These are phyloP conservation scores for Aleiodes testaceus DNA, from an alignment of 2,888 invertebrate genomes.

Conservation along the genomic window DNA sequence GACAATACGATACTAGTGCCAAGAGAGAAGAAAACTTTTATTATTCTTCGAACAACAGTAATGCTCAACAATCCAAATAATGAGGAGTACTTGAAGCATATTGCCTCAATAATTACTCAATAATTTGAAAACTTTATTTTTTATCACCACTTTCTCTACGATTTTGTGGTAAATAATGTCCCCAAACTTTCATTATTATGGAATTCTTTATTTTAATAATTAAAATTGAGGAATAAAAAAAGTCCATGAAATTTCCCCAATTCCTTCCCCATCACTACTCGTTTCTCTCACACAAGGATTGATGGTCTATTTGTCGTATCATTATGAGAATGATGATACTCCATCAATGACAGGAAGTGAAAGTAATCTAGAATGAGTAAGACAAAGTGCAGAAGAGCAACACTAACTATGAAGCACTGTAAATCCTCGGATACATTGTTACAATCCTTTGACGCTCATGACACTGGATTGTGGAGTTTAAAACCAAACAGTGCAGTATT, in stretches of 20 bases:
- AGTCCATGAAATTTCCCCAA: too few relatives aligned
- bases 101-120: too few relatives aligned
- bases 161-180: background rate
- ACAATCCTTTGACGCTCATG: conserved; percentile 42
- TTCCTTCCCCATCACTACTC: too few relatives aligned
- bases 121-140: too few relatives aligned
- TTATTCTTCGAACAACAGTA: too few relatives aligned
- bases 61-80: too few relatives aligned
- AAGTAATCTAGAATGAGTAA: background rate
- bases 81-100: too few relatives aligned
- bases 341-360: background rate
- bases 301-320: background rate
- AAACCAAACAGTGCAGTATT: conserved; percentile 44
- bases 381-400: background rate
- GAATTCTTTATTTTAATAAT: too few relatives aligned
- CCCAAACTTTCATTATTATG: too few relatives aligned
- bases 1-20: conserved; percentile 6
- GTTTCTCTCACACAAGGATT: background rate
- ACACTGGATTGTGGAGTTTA: conserved; percentile 22
- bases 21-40: background rate
- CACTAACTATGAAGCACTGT: background rate
- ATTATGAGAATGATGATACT: conserved; percentile 10
- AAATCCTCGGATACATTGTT: background rate
- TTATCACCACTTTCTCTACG: too few relatives aligned
- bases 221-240: too few relatives aligned